phyloP scores from a whole-genome alignment of 2,888 invertebrate species.

The Nomada fucata region DNA sequence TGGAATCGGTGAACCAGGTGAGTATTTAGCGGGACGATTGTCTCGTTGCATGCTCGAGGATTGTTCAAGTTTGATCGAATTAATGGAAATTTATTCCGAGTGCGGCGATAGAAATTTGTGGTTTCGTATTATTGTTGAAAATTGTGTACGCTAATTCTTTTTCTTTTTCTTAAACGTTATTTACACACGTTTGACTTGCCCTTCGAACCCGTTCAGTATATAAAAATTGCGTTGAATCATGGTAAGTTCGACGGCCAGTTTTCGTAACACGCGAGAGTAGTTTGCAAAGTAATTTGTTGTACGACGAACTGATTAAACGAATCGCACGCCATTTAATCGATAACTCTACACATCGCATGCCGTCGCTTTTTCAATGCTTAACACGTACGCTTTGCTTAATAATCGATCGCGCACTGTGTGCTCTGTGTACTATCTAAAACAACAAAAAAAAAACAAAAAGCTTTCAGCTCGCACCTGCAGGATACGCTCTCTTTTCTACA shows the following conservation, averaged over 20 bases:
- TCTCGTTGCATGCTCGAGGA: conserved; percentile 25
- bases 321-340: not conserved
- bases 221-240: no score
- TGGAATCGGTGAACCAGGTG: conserved; percentile 83
- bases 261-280: no score
- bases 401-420: conserved; percentile 10
- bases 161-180: not conserved
- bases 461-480: conserved; percentile 25
- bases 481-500: conserved; percentile 25
- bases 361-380: not conserved
- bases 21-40: conserved; percentile 38
- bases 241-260: no score
- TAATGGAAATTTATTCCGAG: not conserved
- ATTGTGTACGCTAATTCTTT: no score
- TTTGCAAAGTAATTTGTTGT: no score
- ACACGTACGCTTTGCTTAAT: conserved; percentile 15
- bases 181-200: not conserved
- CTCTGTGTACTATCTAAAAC: not conserved
- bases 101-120: not conserved
- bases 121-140: no score
- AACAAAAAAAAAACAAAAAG: not conserved
- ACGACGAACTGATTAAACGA: no score
- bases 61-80: not conserved
- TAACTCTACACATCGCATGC: conserved; percentile 42
- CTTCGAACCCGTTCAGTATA: not conserved